Conservation (phyloP, 2,888 invertebrate genomes). For the Dryomyza anilis region DNA sequence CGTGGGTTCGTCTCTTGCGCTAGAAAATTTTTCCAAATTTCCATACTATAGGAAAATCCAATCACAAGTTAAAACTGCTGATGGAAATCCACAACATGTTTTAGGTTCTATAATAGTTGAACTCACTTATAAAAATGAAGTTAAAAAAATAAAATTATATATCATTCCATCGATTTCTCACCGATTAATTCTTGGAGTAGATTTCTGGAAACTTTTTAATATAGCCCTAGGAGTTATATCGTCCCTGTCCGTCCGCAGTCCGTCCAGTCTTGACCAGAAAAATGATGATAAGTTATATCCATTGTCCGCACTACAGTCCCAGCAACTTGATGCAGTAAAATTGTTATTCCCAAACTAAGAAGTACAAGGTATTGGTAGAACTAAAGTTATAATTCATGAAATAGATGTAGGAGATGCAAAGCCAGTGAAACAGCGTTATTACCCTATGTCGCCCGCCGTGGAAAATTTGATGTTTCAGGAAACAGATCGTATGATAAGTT, state of each 20-base stretch:
- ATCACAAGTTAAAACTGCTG: no score
- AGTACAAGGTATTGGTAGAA: slow-evolving; percentile 29
- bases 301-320: neutral
- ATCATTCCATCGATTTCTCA: slow-evolving; percentile 22
- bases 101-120: no score
- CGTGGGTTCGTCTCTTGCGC: no score
- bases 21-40: slow-evolving; percentile 8
- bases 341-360: slow-evolving; percentile 24
- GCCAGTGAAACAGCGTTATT: neutral
- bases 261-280: neutral
- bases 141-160: slow-evolving; percentile 9
- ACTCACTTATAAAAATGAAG: neutral
- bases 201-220: slow-evolving; percentile 29
- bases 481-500: neutral
- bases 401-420: neutral
- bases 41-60: neutral
- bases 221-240: slow-evolving; percentile 21
- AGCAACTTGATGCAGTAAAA: slow-evolving; percentile 5
- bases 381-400: neutral
- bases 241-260: neutral
- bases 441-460: neutral
- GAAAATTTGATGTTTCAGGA: neutral
- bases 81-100: no score
- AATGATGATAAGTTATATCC: neutral
- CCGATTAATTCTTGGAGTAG: slow-evolving; percentile 21